Evolutionary conservation across 2,888 invertebrate genomes (phyloP), one percentile per base, ranked within the genome.

Genomic region (Elegia similella): DNA sequence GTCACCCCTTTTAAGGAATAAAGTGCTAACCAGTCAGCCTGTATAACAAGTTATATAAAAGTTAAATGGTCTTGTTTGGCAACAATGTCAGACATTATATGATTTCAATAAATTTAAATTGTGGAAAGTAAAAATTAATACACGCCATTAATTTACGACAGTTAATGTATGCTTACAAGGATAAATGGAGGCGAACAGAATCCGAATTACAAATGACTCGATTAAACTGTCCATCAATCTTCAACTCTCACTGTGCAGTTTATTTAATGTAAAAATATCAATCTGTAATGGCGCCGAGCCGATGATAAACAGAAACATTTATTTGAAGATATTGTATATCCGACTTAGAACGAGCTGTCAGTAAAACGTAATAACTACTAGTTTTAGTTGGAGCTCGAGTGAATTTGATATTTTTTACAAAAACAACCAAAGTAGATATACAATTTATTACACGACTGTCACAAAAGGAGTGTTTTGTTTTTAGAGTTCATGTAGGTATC

Each of bases 221-320:
- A 52, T 48, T 52, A 52, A 48, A 32, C 13, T 32, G 32, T 32
- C 29, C 42, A 53, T 53, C 52, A 53, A 53, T 53, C 52, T 42
- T 53, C 42, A 5, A 16, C 52, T 53, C 52, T 53, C 52, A 42
- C 42, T 42, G 10, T 13, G 29, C 52, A 53, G 34, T 34, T 50
- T 42, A 42, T 29, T 42, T 30, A 53, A 53, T 52, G 52, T 38
- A 42, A 17, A 38, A 42, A 17, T 34, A 38, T 52, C 12, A 42
- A 46, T 44, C 17, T 60, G 32, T 30, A 15, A 15, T 8, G 47
- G 47, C 13, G 48, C 7, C 15, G 7, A n/a, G 15, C 30, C 6
- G 32, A 48, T 48, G 23, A 23, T 23, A 23, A 23, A 23, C 32
- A 32, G 48, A 32, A 32, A 32, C 10, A 32, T 48, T 32, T 15